Evolutionary conservation across 2,888 invertebrate species (phyloP), one percentile per base, ranked within the genome.

Genomic region (Empis livida): DNA sequence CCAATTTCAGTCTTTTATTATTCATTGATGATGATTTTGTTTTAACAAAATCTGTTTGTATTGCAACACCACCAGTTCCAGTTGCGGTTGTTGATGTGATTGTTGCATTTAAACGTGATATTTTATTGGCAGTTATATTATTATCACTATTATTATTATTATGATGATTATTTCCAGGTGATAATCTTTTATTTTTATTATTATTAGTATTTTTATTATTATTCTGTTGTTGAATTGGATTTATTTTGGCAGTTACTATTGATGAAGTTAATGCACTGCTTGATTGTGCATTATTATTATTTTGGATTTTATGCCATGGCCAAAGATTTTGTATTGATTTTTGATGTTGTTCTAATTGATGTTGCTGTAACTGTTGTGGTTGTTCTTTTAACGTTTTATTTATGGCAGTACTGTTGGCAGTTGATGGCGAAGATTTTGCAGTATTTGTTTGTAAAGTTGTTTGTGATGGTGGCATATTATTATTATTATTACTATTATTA

Each of bases 1-100:
- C 64, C 16, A 60, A 59, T 57, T 66, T 66, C 61, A 67, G 66
- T 62, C 65, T 63, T 64, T 66, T 66, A 13, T 57, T 30, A 42
- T 46, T 51, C 37, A 37, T 43, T 50, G 1, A 49, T 23, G 23
- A 13, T 23, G 41, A 13, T 38, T 38, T 15, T 16, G 16, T 16
- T 16, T 20, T n/a, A 9, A 40, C 43, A 14, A 38, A 16, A 37
- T 11, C 46, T 50, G 51, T 53, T 39, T 44, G 11, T 17, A 41
- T 42, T 32, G 27, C 37, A 13, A 47, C 23, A 30, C 27, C 45
- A 39, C 46, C 43, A 44, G 52, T 55, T 35, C 42, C 51, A 45
- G 27, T 51, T 35, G 45, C 50, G 49, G 32, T 49, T 51, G 17
- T 48, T 49, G n/a, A 56, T 54, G 30, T 32, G 14, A 13, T 56